Percentiles rank a stretch among this genome's conserved stretches.
phyloP scores from a whole-genome alignment of 2,888 invertebrate genomes.

The Tryphoninae sp. region DNA sequence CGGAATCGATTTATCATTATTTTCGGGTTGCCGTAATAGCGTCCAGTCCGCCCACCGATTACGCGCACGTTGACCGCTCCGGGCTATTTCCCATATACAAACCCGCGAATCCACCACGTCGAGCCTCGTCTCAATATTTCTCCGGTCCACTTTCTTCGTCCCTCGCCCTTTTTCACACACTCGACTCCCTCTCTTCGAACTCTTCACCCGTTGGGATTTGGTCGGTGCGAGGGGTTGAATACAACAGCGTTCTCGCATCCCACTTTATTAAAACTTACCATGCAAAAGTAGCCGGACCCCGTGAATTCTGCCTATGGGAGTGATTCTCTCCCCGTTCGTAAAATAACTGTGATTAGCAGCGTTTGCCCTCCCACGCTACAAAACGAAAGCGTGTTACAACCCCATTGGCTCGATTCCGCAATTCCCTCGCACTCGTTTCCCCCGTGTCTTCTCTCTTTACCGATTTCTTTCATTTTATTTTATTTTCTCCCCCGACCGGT shows the following conservation, averaged over 20 bases:
- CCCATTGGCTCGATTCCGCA: conserved; percentile 70
- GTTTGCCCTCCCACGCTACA: conserved; percentile 71
- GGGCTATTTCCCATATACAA: conserved; percentile 77
- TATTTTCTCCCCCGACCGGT: not conserved
- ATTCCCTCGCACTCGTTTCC: conserved; percentile 34
- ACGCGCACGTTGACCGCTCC: conserved; percentile 74
- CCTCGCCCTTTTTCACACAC: conserved; percentile 28
- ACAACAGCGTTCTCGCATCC: conserved; percentile 21
- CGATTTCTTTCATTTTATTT: not conserved
- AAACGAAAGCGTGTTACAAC: conserved; percentile 68
- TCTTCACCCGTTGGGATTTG: conserved; percentile 43
- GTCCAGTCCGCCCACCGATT: conserved; percentile 76
- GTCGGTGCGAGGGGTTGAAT: conserved; percentile 21
- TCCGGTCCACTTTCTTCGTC: conserved; percentile 38
- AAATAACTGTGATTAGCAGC: conserved; percentile 76
- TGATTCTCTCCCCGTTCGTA: conserved; percentile 67
- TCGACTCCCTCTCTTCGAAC: conserved; percentile 46
- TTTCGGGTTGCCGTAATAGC: conserved; percentile 78
- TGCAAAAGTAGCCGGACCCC: conserved; percentile 57
- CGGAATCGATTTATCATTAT: conserved; percentile 75
- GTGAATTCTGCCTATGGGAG: conserved; percentile 63
- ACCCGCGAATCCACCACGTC: conserved; percentile 60
- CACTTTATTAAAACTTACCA: conserved; percentile 74
- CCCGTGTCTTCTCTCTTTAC: conserved; percentile 8
- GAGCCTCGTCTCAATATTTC: conserved; percentile 58